Conservation (phyloP, 2,113 vertebrate species). For the Glareola pratincola region DNA sequence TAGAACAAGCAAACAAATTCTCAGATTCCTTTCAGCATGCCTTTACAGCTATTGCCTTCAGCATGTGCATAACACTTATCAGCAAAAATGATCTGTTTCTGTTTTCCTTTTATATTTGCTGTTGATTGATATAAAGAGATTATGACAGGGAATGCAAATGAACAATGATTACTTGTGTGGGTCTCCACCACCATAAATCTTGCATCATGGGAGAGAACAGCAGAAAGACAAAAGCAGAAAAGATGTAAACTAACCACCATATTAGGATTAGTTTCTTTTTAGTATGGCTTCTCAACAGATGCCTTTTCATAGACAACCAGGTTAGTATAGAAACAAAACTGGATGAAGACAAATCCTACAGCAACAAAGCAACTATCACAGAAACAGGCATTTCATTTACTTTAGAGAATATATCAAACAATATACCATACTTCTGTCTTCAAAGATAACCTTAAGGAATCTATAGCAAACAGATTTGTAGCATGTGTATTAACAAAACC, state of each 20-base stretch:
- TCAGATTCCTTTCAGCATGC: neutral
- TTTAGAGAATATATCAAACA: neutral
- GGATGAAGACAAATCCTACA: neutral
- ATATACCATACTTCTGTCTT: neutral
- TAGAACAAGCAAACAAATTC: neutral
- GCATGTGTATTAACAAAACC: accelerated
- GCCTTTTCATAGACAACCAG: neutral
- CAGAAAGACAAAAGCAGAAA: neutral
- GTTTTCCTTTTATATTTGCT: neutral
- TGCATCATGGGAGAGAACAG: neutral
- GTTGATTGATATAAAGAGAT: neutral
- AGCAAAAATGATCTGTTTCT: neutral
- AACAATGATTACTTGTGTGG: neutral
- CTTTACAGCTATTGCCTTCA: neutral
- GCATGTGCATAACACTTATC: neutral
- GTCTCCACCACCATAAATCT: neutral
- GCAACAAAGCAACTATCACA: neutral
- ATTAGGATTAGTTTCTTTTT: neutral
- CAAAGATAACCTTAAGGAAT: neutral
- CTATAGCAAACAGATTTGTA: neutral
- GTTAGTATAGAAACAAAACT: neutral
- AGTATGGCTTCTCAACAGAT: neutral
- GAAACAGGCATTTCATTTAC: neutral
- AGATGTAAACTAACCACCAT: neutral
- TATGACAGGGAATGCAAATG: neutral